phyloP scores from a whole-genome alignment of 2,797 vertebrate species.

The Labroides dimidiatus region DNA sequence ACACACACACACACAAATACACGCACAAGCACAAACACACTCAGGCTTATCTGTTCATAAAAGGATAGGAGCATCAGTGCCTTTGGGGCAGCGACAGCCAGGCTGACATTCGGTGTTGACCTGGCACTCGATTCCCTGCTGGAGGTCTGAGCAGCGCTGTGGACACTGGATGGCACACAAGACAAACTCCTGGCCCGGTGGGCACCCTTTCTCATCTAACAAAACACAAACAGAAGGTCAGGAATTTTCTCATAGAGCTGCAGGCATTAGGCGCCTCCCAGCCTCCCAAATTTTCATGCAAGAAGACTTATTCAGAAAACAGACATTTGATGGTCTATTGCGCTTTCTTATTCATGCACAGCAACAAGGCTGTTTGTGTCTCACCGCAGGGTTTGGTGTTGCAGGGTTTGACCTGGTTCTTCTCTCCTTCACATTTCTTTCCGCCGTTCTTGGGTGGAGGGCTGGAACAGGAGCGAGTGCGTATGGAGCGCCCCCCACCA shows the following conservation, averaged over 20 bases:
- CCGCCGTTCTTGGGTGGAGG: slow-evolving; percentile 93
- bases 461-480: slow-evolving; percentile 89
- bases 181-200: slow-evolving; percentile 81
- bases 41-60: slow-evolving; percentile 19
- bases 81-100: slow-evolving; percentile 88
- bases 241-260: slow-evolving; percentile 23
- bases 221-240: slow-evolving; percentile 58
- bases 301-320: not conserved
- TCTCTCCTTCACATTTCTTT: slow-evolving; percentile 84
- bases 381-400: slow-evolving; percentile 90
- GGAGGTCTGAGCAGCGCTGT: slow-evolving; percentile 88
- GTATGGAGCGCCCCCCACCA: slow-evolving; percentile 87
- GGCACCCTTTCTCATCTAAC: slow-evolving; percentile 84
- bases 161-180: slow-evolving; percentile 89
- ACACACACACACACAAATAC: slow-evolving; percentile 10
- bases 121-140: slow-evolving; percentile 88
- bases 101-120: slow-evolving; percentile 80
- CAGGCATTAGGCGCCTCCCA: not conserved
- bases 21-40: slow-evolving; percentile 10
- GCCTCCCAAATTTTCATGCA: slow-evolving; percentile 20
- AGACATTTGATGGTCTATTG: not conserved
- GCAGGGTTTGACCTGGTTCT: slow-evolving; percentile 89
- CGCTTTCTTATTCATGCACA: too few relatives aligned
- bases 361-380: slow-evolving; percentile 18
- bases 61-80: slow-evolving; percentile 57